phyloP scores from a whole-genome alignment of 2,113 vertebrate genomes.

The Theristicus caerulescens region DNA sequence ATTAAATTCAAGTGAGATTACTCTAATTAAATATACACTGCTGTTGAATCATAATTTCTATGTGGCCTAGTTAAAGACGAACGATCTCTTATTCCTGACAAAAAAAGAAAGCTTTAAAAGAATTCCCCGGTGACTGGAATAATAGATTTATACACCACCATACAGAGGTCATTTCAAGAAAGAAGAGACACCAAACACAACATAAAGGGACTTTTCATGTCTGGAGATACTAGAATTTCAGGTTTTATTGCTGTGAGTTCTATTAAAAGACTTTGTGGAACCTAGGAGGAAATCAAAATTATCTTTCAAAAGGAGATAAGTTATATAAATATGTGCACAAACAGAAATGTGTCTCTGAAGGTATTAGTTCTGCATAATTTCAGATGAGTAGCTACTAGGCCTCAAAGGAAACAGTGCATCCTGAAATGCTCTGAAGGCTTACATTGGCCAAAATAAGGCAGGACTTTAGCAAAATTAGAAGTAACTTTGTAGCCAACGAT shows the following conservation, averaged over 20 bases:
- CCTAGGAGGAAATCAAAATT: slow-evolving; percentile 51
- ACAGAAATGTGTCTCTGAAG: slow-evolving; percentile 64
- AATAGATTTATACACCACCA: slow-evolving; percentile 63
- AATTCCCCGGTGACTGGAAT: slow-evolving; percentile 66
- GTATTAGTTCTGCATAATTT: slow-evolving; percentile 67
- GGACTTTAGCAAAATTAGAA: slow-evolving; percentile 56
- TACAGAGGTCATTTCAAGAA: slow-evolving; percentile 75
- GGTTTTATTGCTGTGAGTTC: slow-evolving; percentile 38
- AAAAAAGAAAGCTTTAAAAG: slow-evolving; percentile 50
- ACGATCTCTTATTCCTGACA: slow-evolving; percentile 64
- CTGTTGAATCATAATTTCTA: slow-evolving; percentile 82
- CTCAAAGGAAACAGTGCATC: slow-evolving; percentile 54
- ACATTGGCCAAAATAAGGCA: slow-evolving; percentile 44
- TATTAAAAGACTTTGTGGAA: slow-evolving; percentile 52
- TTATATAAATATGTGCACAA: slow-evolving; percentile 63
- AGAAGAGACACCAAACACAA: slow-evolving; percentile 52
- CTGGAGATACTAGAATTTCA: slow-evolving; percentile 60
- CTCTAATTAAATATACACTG: slow-evolving; percentile 84
- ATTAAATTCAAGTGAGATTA: slow-evolving; percentile 85
- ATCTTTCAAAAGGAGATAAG: slow-evolving; percentile 46
- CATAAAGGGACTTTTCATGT: slow-evolving; percentile 49
- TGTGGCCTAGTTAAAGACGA: slow-evolving; percentile 79
- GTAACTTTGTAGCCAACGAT: slow-evolving; percentile 67
- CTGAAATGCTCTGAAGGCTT: slow-evolving; percentile 51
- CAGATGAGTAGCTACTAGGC: slow-evolving; percentile 48